These are phyloP conservation scores for Saccopteryx leptura DNA, from an alignment of 2,113 vertebrate genomes.

Conservation along the genomic window DNA sequence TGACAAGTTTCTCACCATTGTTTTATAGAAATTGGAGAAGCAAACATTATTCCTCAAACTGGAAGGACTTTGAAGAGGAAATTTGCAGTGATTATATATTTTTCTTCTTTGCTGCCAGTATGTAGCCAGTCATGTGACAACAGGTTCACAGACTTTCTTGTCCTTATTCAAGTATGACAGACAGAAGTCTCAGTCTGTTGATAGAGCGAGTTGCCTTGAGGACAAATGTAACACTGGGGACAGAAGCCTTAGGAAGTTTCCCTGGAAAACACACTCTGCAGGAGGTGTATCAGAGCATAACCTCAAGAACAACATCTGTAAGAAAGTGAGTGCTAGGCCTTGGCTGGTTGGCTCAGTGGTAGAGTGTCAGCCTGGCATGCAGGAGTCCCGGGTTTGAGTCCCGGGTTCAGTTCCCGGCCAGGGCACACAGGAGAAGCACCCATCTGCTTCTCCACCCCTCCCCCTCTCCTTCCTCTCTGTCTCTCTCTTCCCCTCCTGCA, in stretches of 20 bases:
- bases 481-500: no score
- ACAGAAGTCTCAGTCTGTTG: not conserved
- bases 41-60: not conserved
- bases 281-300: not conserved
- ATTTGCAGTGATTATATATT: fast-evolving
- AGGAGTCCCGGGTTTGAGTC: no score
- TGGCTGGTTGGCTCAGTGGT: no score
- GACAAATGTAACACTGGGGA: not conserved
- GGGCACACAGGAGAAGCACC: no score
- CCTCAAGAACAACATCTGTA: not conserved
- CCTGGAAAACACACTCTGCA: not conserved
- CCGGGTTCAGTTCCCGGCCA: no score
- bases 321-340: not conserved
- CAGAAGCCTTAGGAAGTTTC: not conserved
- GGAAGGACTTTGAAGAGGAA: not conserved
- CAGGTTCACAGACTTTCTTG: not conserved
- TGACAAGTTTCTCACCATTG: not conserved
- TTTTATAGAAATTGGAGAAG: not conserved
- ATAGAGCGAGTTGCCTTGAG: not conserved
- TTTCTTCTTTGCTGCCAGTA: not conserved
- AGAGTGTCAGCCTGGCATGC: no score
- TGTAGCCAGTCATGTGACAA: not conserved
- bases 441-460: no score
- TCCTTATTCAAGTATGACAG: not conserved
- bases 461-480: no score